Evolutionary conservation across 1,140 invertebrate genomes (phyloP), one percentile per base, ranked within the genome.

Genomic region (Drosophila sucinea): DNA sequence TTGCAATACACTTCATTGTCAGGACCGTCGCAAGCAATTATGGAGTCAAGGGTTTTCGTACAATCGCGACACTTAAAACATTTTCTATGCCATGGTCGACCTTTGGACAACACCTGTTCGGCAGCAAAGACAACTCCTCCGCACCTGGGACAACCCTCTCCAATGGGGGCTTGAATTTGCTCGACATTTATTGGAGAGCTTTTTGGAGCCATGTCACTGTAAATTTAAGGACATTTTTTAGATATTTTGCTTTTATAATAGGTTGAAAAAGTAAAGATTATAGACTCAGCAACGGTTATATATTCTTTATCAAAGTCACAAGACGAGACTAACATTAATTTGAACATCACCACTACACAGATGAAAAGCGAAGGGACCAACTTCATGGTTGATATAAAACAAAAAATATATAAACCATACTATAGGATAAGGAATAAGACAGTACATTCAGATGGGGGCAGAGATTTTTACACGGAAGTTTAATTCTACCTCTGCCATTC

Each of bases 1-100:
- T 78, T 87, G 70, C 91, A 99, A 93, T 98, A 99, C 47, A 99
- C 96, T 73, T 98, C 96, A 69, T 94, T 94, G 85, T 98, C 96
- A 35, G 97, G 97, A 32, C 97, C 97, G 90, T 98, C 97, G 91
- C 97, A 97, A 71, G 97, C 97, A 73, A 97, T 97, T 85, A 98
- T 98, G 10, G 98, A 99, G 91, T 98, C 97, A 58, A 99, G 93
- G 7, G 96, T 97, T 87, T 97, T 97, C 68, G 95, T 96, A 92
- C 98, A 99, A 80, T 97, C 96, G 91, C 94, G 95, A 92, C 98
- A 99, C 92, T 99, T 99, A 94, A 98, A 99, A 93, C 98, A 99
- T 93, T 99, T 99, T 93, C 98, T 95, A 94, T 97, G 98, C 98
- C 97, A 99, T 93, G 97, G 97, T 90, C 97, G 95, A 60, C 96